phyloP scores from a whole-genome alignment of 2,797 vertebrate genomes.

The Urophycis tenuis region DNA sequence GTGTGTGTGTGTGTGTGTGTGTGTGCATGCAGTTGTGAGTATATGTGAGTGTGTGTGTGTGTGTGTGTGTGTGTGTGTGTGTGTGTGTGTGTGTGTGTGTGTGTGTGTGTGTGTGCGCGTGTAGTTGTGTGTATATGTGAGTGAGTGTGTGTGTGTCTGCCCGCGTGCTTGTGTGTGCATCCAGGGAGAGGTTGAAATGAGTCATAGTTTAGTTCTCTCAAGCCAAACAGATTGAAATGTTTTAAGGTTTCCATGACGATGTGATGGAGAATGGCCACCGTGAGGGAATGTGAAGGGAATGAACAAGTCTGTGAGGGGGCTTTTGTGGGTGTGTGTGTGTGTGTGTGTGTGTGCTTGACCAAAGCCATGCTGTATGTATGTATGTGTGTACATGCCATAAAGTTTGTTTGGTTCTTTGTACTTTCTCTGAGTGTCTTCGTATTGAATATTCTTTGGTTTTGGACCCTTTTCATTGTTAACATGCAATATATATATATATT shows the following conservation, averaged over 20 bases:
- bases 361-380: background rate
- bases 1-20: background rate
- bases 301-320: background rate
- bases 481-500: background rate
- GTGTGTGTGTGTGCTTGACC: conserved; percentile 9
- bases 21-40: too few species aligned
- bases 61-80: background rate
- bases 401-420: background rate
- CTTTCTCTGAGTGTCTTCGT: background rate
- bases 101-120: background rate
- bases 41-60: background rate
- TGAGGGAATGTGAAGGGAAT: conserved; percentile 18
- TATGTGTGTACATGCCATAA: conserved; percentile 14
- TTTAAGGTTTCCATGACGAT: conserved; percentile 67
- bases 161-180: conserved; percentile 22
- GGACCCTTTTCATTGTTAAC: background rate
- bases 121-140: conserved; percentile 10
- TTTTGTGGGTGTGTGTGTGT: conserved; percentile 17
- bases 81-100: conserved; percentile 11
- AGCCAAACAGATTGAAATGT: conserved; percentile 67
- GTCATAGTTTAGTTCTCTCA: conserved; percentile 62
- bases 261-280: conserved; percentile 58
- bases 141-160: conserved; percentile 14
- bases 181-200: conserved; percentile 64
- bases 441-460: background rate